Base-by-base conservation (phyloP, 2,888 invertebrate species). In the Macrophya annulata region DNA sequence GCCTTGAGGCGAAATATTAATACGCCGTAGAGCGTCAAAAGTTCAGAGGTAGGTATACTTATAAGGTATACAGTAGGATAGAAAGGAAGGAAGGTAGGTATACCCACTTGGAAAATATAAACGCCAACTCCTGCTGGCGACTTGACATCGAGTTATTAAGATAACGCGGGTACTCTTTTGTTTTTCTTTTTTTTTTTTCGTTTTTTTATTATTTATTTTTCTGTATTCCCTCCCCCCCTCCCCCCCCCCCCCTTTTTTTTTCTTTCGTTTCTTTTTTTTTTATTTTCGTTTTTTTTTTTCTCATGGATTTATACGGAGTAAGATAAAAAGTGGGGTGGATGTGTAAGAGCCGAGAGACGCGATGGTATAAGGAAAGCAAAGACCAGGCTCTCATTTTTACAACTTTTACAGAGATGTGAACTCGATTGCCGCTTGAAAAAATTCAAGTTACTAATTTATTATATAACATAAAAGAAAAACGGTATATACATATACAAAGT, bases 381-480 rank as follows among this genome's bases (percentile, higher is more conserved):
- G 25, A 82, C 82, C 82, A 45, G 43, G n/a, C n/a, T n/a, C 45
- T 81, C 71, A 83, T 83, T 83, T 83, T 71, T 51, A 83, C 71
- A 83, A 83, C 71, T 83, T 83, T 83, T 31, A 83, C 83, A 17
- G 71, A 71, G 51, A 83, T 83, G 68, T 48, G 71, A 83, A 51
- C 68, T 83, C 83, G 83, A 83, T 83, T 71, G 83, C 71, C 68
- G 83, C 31, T 83, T 83, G 83, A 83, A 48, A 48, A 71, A 83
- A 68, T 48, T 83, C 25, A 4, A 43, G 40, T 43, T 17, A 40
- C 43, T 62, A 81, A 81, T 81, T 81, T 62, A 81, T 81, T 43
- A 81, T 81, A 25, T 43, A 62, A 62, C 45, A 15, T 62, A 37
- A 77, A 77, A 8, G 37, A 77, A n/a, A 15, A 21, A 40, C 62